Evolutionary conservation across 2,888 invertebrate genomes (phyloP).

Genomic region (Linnaemya vulpina): DNA sequence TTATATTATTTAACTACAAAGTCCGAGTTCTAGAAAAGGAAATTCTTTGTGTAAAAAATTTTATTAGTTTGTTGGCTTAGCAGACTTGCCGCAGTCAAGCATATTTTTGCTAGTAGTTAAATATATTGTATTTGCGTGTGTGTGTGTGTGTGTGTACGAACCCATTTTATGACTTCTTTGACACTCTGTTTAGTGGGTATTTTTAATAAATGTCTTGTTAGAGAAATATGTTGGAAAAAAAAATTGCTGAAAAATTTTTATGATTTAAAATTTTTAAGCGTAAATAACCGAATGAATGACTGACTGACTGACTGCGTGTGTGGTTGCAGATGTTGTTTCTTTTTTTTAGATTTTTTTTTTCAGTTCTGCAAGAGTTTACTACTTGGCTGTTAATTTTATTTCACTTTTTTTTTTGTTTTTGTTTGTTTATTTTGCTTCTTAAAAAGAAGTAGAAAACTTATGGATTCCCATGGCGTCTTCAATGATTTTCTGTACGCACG

Average conservation of each 20-base stretch:
- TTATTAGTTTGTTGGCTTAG: constrained; percentile 40
- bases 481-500: constrained; percentile 63
- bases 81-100: constrained; percentile 24
- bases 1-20: not conserved
- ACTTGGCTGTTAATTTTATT: constrained; percentile 34
- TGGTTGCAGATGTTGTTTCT: constrained; percentile 36
- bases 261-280: constrained; percentile 44
- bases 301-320: too few species aligned
- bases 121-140: not conserved
- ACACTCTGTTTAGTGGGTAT: constrained; percentile 47
- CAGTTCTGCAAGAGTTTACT: constrained; percentile 51
- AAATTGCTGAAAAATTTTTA: constrained; percentile 41
- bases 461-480: constrained; percentile 67
- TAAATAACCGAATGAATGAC: constrained; percentile 41
- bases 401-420: constrained; percentile 6
- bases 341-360: constrained; percentile 44
- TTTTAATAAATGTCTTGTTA: constrained; percentile 47
- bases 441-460: constrained; percentile 45
- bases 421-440: too few species aligned
- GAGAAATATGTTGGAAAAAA: constrained; percentile 30
- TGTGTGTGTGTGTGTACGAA: too few species aligned
- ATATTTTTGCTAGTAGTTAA: constrained; percentile 26
- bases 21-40: not conserved
- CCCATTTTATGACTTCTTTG: constrained; percentile 61
- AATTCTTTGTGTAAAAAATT: constrained; percentile 13